A percentile compares a stretch with the other conserved stretches of the same genome.
These are phyloP conservation scores for Muricea muricata DNA, from an alignment of 92 coral and sea anemone species.

Conservation along the genomic window DNA sequence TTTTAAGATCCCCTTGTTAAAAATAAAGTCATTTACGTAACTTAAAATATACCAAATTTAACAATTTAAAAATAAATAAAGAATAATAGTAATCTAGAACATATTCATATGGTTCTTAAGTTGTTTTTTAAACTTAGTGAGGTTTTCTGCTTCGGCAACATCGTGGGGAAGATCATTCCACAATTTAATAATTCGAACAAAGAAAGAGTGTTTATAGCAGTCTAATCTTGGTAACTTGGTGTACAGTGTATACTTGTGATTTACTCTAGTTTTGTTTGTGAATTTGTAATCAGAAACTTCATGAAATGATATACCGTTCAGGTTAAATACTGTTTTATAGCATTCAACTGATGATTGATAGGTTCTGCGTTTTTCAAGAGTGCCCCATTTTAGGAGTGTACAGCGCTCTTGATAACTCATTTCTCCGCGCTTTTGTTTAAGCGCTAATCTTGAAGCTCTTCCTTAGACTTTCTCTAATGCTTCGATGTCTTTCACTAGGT, in stretches of 20 bases:
- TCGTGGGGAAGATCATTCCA: neutral
- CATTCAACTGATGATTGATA: constrained; percentile 48
- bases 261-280: neutral
- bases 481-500: constrained; percentile 42
- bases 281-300: neutral
- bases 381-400: constrained; percentile 33
- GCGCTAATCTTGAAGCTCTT: constrained; percentile 49
- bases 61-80: too few relatives aligned
- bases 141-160: neutral
- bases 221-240: neutral
- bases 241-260: neutral
- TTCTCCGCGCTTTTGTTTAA: constrained; percentile 46
- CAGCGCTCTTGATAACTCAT: constrained; percentile 56
- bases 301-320: constrained; percentile 11
- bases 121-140: neutral
- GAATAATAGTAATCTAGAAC: too few relatives aligned
- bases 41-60: too few relatives aligned
- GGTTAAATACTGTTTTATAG: constrained; percentile 52
- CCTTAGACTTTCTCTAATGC: constrained; percentile 49
- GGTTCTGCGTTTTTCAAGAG: constrained; percentile 48
- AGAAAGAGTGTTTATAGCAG: neutral
- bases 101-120: too few relatives aligned
- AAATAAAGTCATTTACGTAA: too few relatives aligned
- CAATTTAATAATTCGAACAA: neutral
- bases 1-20: too few relatives aligned